Evolutionary conservation across 2,113 vertebrate species (phyloP).

Genomic region (Nothobranchius kuhntae): DNA sequence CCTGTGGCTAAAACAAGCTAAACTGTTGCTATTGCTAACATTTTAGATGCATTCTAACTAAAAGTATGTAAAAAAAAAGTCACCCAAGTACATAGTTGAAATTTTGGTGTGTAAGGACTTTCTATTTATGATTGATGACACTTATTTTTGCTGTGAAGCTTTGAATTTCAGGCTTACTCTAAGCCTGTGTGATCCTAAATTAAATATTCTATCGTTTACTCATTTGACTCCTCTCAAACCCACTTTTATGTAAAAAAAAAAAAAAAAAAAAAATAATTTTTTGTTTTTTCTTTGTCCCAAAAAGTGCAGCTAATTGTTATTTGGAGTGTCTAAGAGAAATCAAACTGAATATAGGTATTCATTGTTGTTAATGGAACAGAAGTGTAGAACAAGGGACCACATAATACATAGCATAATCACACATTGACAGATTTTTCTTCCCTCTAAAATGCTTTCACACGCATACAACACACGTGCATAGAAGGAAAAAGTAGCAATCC

Average conservation of each 20-base stretch:
- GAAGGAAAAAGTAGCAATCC: neutral
- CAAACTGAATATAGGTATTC: slow-evolving; percentile 25
- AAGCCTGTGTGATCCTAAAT: neutral
- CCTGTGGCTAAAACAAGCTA: too few relatives aligned
- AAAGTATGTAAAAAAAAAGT: too few relatives aligned
- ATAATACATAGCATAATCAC: slow-evolving; percentile 32
- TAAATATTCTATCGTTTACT: slow-evolving; percentile 11
- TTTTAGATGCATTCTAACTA: too few relatives aligned
- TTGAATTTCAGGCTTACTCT: neutral
- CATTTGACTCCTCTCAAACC: slow-evolving; percentile 15
- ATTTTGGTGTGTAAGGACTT: too few relatives aligned
- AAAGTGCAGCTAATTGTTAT: slow-evolving; percentile 48
- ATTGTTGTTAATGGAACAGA: slow-evolving; percentile 29
- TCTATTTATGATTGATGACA: too few relatives aligned
- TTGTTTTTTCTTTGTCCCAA: neutral
- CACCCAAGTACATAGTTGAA: too few relatives aligned
- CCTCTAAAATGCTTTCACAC: neutral
- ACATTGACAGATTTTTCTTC: slow-evolving; percentile 10
- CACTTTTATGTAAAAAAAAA: slow-evolving; percentile 19
- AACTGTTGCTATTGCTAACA: too few relatives aligned
- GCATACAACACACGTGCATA: neutral
- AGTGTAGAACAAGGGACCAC: slow-evolving; percentile 12
- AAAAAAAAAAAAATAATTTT: too few relatives aligned
- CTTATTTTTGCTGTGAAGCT: neutral
- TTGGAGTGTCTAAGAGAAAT: slow-evolving; percentile 22